Evolutionary conservation across 64 coral and sea anemone species (phyloP).

Genomic region (Catalaphyllia jardinei): DNA sequence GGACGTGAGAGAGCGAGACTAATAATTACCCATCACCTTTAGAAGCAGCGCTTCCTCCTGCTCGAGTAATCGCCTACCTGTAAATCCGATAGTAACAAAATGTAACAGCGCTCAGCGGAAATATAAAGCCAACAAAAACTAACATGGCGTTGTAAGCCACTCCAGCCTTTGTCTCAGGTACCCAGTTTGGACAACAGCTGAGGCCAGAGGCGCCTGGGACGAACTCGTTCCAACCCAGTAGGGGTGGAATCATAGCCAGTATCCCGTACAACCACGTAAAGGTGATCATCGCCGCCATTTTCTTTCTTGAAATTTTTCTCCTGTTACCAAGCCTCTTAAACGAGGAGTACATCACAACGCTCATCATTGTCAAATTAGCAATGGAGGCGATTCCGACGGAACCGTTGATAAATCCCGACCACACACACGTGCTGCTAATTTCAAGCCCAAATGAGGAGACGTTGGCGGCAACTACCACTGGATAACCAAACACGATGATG

Average conservation of each 20-base stretch:
- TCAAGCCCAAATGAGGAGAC: neutral
- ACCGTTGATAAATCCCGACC: constrained; percentile 80
- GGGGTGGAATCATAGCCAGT: constrained; percentile 49
- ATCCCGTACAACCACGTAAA: constrained; percentile 65
- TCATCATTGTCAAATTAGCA: constrained; percentile 53
- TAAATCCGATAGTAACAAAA: constrained; percentile 59
- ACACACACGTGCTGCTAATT: constrained; percentile 36
- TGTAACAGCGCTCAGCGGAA: constrained; percentile 45
- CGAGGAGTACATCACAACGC: constrained; percentile 28
- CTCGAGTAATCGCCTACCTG: constrained; percentile 28
- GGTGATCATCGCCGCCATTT: neutral
- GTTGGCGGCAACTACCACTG: constrained; percentile 53
- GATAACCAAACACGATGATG: constrained; percentile 74
- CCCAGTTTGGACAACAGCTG: constrained; percentile 79
- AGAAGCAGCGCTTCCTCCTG: no score
- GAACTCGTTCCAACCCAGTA: constrained; percentile 68
- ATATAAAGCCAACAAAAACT: constrained; percentile 60
- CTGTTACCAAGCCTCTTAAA: neutral
- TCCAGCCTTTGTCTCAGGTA: constrained; percentile 13
- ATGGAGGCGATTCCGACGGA: constrained; percentile 70
- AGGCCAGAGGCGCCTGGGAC: constrained; percentile 62
- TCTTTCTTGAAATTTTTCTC: neutral
- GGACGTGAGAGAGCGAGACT: no score
- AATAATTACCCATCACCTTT: neutral
- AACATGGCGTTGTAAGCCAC: constrained; percentile 57